Evolutionary conservation across 2,888 invertebrate genomes (phyloP).

Genomic region (Arrhopalites spinosus): DNA sequence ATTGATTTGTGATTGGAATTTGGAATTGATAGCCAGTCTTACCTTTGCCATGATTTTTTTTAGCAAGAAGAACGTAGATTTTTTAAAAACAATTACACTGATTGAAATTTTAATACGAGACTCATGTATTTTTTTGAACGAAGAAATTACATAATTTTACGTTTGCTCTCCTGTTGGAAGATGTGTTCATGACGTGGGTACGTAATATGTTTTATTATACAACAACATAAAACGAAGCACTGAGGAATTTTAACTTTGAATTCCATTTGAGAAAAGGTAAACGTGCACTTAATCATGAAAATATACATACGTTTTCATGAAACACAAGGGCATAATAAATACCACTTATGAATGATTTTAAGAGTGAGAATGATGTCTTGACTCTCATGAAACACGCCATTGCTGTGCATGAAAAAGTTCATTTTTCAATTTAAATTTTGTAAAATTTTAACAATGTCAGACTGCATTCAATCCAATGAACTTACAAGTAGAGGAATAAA

Average conservation of each 20-base stretch:
- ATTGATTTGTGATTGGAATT: constrained; percentile 9
- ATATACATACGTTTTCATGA: constrained; percentile 16
- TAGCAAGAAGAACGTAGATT: constrained; percentile 16
- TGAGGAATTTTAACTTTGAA: constrained; percentile 18
- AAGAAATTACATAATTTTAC: not conserved
- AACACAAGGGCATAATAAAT: constrained; percentile 27
- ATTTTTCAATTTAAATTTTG: constrained; percentile 23
- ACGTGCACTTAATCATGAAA: constrained; percentile 35
- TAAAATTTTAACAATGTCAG: not conserved
- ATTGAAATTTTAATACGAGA: constrained; percentile 2
- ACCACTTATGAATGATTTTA: constrained; percentile 32
- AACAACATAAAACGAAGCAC: constrained; percentile 24
- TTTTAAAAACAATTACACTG: constrained; percentile 14
- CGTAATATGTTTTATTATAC: constrained; percentile 1
- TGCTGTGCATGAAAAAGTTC: constrained; percentile 38
- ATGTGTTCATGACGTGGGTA: not conserved
- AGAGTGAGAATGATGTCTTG: constrained; percentile 31
- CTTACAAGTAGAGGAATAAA: not conserved
- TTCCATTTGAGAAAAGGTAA: constrained; percentile 10
- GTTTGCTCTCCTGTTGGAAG: not conserved
- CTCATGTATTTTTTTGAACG: constrained; percentile 9
- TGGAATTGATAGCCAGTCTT: constrained; percentile 35
- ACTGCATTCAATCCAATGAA: constrained; percentile 9
- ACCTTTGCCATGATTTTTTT: constrained; percentile 25
- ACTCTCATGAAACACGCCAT: constrained; percentile 29